phyloP scores from a whole-genome alignment of 2,888 invertebrate genomes.

The Protula sp. region DNA sequence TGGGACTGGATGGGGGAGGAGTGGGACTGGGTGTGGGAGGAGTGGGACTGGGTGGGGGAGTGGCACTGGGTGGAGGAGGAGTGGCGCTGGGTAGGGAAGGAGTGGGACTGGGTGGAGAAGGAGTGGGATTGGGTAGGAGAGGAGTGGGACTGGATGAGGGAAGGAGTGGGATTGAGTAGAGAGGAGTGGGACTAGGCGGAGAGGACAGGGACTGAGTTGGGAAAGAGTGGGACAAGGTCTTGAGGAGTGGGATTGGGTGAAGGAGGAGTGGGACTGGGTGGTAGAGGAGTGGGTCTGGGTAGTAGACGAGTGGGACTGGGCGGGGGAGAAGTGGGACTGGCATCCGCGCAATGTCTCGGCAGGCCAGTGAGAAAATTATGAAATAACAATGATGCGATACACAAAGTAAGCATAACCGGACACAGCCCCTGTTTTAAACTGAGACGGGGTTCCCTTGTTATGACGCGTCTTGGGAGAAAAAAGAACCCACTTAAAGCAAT shows the following conservation, averaged over 20 bases:
- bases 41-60: neutral
- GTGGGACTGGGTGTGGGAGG: neutral
- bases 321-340: neutral
- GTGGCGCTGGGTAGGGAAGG: neutral
- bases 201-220: neutral
- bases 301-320: neutral
- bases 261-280: neutral
- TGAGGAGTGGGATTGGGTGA: too few relatives aligned
- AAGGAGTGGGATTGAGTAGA: neutral
- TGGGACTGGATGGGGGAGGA: neutral
- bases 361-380: neutral
- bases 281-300: neutral
- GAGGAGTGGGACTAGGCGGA: neutral
- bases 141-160: neutral
- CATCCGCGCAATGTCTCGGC: too few relatives aligned
- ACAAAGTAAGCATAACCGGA: neutral
- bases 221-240: neutral
- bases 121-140: neutral
- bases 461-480: too few relatives aligned
- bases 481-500: too few relatives aligned
- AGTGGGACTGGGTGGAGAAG: neutral
- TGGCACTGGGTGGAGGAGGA: neutral
- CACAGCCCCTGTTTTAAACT: too few relatives aligned
- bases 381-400: neutral
- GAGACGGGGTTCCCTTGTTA: too few relatives aligned